Evolutionary conservation across 2,113 vertebrate genomes (phyloP).

Genomic region (Garra rufa): DNA sequence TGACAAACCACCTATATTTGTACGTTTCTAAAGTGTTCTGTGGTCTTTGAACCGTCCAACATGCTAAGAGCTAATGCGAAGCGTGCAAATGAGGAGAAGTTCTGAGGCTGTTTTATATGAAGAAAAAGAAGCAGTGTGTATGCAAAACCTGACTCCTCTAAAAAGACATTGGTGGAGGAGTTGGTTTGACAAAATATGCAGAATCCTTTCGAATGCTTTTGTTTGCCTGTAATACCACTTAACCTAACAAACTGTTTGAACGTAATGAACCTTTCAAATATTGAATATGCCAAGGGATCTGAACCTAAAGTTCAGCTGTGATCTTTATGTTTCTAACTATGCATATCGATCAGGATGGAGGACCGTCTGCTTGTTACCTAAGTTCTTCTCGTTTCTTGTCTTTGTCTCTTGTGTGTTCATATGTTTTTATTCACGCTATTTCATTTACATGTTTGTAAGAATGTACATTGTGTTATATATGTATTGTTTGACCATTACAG

Average conservation of each 20-base stretch:
- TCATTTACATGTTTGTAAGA: slow-evolving; percentile 51
- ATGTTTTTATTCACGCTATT: slow-evolving; percentile 40
- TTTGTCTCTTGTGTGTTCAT: slow-evolving; percentile 50
- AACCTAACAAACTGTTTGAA: slow-evolving; percentile 66
- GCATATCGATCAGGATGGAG: slow-evolving; percentile 70
- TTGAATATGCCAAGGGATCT: slow-evolving; percentile 29
- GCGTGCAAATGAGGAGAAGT: neutral
- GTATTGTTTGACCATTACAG: slow-evolving; percentile 55
- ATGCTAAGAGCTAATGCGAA: slow-evolving; percentile 15
- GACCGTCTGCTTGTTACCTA: slow-evolving; percentile 59
- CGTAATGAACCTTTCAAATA: slow-evolving; percentile 54
- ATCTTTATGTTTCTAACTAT: slow-evolving; percentile 70
- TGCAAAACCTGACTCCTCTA: slow-evolving; percentile 39
- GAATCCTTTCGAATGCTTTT: slow-evolving; percentile 57
- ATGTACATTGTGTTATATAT: slow-evolving; percentile 53
- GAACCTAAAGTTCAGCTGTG: slow-evolving; percentile 66
- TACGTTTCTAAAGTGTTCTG: neutral
- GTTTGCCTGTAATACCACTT: slow-evolving; percentile 63
- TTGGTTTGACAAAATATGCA: slow-evolving; percentile 69
- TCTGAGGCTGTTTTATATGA: neutral
- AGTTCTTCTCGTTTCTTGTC: slow-evolving; percentile 58
- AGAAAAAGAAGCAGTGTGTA: slow-evolving; percentile 25
- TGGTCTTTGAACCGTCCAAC: slow-evolving; percentile 29
- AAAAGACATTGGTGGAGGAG: slow-evolving; percentile 35
- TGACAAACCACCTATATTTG: neutral